phyloP scores from a whole-genome alignment of 30 jellyfish, hydroid and myxozoan species.

The Cassiopea andromeda region DNA sequence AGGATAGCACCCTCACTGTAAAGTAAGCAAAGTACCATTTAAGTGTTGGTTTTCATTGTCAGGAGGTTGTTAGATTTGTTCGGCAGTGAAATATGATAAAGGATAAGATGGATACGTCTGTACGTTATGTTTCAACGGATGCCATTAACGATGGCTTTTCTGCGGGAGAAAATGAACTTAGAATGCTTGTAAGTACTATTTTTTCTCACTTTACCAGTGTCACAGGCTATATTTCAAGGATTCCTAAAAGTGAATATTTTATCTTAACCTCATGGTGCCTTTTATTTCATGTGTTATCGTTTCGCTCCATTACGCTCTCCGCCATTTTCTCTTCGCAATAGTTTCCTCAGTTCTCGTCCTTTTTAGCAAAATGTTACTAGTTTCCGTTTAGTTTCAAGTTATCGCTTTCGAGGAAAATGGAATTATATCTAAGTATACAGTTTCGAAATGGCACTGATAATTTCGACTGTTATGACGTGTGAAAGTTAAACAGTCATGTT shows the following conservation, averaged over 20 bases:
- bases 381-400: too few relatives aligned
- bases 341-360: too few relatives aligned
- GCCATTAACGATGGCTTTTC: conserved; percentile 17
- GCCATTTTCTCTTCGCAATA: neutral
- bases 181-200: conserved; percentile 54
- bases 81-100: conserved; percentile 20
- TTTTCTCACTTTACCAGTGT: neutral
- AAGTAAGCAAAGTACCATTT: neutral
- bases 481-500: too few relatives aligned
- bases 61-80: neutral
- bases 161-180: conserved; percentile 59
- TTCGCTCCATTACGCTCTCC: neutral
- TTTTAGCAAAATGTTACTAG: too few relatives aligned
- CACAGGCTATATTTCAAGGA: neutral
- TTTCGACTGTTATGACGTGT: too few relatives aligned
- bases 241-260: neutral
- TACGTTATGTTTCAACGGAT: conserved; percentile 35
- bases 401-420: too few relatives aligned
- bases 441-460: too few relatives aligned
- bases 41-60: neutral
- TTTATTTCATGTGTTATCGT: neutral
- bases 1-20: neutral
- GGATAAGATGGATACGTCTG: conserved; percentile 39
- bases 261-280: neutral
- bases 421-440: too few relatives aligned